Conservation (phyloP, 2,113 vertebrate genomes). For the Callorhinus ursinus region DNA sequence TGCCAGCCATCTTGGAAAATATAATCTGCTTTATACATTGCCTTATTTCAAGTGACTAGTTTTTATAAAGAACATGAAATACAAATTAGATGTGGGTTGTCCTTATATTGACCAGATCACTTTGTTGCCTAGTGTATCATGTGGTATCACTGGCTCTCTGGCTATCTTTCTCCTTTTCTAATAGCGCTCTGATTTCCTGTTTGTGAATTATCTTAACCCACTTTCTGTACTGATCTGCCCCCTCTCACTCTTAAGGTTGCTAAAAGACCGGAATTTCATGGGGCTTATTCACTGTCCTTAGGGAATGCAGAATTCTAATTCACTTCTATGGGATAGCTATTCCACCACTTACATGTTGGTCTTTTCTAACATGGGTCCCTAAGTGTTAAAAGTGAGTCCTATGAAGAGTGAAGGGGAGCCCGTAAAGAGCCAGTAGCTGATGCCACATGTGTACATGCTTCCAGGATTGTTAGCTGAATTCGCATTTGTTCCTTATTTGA, state of each 20-base stretch:
- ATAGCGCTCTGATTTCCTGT: neutral
- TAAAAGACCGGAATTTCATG: neutral
- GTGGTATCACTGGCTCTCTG: neutral
- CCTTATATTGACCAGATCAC: neutral
- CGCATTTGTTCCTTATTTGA: neutral
- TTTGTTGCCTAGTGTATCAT: neutral
- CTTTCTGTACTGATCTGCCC: neutral
- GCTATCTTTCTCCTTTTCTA: neutral
- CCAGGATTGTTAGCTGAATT: neutral
- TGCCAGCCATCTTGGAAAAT: neutral
- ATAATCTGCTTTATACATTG: neutral
- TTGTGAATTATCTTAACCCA: neutral
- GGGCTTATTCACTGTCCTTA: neutral
- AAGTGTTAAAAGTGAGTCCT: neutral
- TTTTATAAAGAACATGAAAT: slow-evolving; percentile 22
- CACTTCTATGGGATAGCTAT: neutral
- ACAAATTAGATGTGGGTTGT: neutral
- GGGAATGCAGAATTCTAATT: neutral
- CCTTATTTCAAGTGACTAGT: neutral
- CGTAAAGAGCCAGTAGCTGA: neutral
- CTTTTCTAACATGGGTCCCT: neutral
- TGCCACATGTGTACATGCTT: neutral
- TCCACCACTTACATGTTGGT: neutral
- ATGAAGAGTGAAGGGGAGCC: neutral
- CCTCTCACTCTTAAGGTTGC: slow-evolving; percentile 40